Evolutionary conservation across 1,140 invertebrate species (phyloP), one percentile per base, ranked within the genome.

Genomic region (Antheraea mylitta): DNA sequence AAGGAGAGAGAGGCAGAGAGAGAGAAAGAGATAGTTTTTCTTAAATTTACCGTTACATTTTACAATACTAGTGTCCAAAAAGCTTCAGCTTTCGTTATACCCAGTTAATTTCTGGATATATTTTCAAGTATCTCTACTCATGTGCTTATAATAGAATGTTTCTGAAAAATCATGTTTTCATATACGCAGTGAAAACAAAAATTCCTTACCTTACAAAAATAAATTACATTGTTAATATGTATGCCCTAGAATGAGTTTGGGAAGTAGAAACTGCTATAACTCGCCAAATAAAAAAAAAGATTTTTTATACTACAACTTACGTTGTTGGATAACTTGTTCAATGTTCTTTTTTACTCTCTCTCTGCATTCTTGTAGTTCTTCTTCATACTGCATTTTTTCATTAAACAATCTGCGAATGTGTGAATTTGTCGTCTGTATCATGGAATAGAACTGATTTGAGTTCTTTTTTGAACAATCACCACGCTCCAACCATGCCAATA

Each of bases 401-500:
- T 93, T 95, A 22, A 97, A 93, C 3, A 99, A 91, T 67, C 97
- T 92, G 19, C 97, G 93, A 0, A 98, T 96, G 75, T 98, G 98
- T 1, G 97, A 96, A 92, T 98, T 98, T 0, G 97, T 98, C 16
- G 96, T 97, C 89, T 99, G 98, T 67, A 99, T 97, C 97, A 99
- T 98, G 3, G 97, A 97, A 85, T 99, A 99, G 91, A 99, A 99
- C 11, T 94, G 95, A 80, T 96, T 98, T 4, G 97, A 94, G 89
- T 98, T 98, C 63, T 96, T 94, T 88, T 98, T 98, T 61, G 94
- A 97, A 82, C 97, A 98, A 83, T 98, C 97, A 7, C 98, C 98
- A 45, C 97, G 94, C 81, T 98, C 98, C 72, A 99, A 85, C 98
- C 98, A 99, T 0, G 96, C 96, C 4, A 97, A 95, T 10, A 98